These are phyloP conservation scores for Rutpela maculata DNA, from an alignment of 2,888 invertebrate species.

Conservation along the genomic window DNA sequence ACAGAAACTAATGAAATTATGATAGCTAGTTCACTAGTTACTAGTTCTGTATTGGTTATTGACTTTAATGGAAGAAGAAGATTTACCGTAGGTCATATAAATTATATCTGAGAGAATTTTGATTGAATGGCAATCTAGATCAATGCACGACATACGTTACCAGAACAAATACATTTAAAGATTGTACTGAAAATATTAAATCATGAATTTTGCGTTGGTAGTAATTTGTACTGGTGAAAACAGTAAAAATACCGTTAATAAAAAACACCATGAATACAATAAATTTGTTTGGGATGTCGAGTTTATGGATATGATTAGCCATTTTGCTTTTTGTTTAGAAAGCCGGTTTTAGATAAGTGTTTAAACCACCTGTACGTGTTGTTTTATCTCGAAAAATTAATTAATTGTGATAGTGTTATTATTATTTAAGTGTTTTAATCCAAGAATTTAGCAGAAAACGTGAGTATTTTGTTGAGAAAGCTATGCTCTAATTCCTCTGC, in stretches of 20 bases:
- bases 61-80: too few relatives aligned
- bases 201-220: constrained; percentile 59
- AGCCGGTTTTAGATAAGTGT: constrained; percentile 49
- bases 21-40: too few relatives aligned
- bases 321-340: constrained; percentile 64
- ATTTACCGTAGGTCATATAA: too few relatives aligned
- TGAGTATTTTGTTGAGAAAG: constrained; percentile 12
- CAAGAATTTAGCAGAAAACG: neutral
- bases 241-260: constrained; percentile 65
- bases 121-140: neutral
- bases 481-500: neutral
- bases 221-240: constrained; percentile 57
- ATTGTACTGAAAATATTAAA: constrained; percentile 48
- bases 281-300: constrained; percentile 64
- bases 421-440: constrained; percentile 21
- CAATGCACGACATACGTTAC: constrained; percentile 49
- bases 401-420: constrained; percentile 15
- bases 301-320: constrained; percentile 64
- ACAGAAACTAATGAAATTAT: too few relatives aligned
- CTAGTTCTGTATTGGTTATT: too few relatives aligned
- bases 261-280: constrained; percentile 63
- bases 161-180: constrained; percentile 30
- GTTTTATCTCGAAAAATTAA: constrained; percentile 18
- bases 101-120: neutral
- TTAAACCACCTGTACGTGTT: constrained; percentile 41